These are phyloP conservation scores for Drosophila biarmipes DNA, from an alignment of 1,140 invertebrate genomes.

Conservation along the genomic window DNA sequence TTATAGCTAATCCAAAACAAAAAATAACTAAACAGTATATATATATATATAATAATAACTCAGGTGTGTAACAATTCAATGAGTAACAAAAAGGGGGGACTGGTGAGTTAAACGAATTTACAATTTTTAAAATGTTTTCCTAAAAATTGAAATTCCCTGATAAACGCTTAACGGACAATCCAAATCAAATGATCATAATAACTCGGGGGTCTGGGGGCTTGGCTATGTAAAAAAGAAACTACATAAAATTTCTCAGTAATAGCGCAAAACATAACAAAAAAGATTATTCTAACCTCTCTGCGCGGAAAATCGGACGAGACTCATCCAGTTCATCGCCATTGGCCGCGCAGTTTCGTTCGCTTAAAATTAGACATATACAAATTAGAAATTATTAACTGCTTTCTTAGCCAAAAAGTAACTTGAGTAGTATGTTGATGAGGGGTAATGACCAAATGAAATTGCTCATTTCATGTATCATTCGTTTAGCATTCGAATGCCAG, in stretches of 20 bases:
- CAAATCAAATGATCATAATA: slow-evolving; percentile 43
- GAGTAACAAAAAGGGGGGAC: slow-evolving; percentile 48
- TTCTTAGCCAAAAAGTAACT: slow-evolving; percentile 61
- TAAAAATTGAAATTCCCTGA: slow-evolving; percentile 77
- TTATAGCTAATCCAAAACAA: slow-evolving; percentile 60
- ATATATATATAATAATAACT: slow-evolving; percentile 30
- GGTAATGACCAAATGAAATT: slow-evolving; percentile 32
- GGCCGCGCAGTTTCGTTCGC: slow-evolving; percentile 20
- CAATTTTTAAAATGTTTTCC: slow-evolving; percentile 73
- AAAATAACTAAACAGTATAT: slow-evolving; percentile 53
- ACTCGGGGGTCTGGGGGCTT: slow-evolving; percentile 27
- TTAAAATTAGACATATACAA: slow-evolving; percentile 60
- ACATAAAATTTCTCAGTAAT: slow-evolving; percentile 76
- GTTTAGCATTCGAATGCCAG: slow-evolving; percentile 66
- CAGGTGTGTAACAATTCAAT: slow-evolving; percentile 64
- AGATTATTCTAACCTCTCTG: slow-evolving; percentile 7
- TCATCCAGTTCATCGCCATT: slow-evolving; percentile 8
- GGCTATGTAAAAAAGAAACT: slow-evolving; percentile 79
- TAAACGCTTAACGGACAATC: slow-evolving; percentile 60
- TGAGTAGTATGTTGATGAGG: slow-evolving; percentile 14
- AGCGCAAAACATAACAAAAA: slow-evolving; percentile 63
- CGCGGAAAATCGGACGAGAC: slow-evolving; percentile 4
- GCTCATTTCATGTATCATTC: slow-evolving; percentile 45
- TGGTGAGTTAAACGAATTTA: slow-evolving; percentile 61
- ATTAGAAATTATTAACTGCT: slow-evolving; percentile 54